Conservation (phyloP, 2,888 invertebrate genomes). For the Dryomyza anilis region DNA sequence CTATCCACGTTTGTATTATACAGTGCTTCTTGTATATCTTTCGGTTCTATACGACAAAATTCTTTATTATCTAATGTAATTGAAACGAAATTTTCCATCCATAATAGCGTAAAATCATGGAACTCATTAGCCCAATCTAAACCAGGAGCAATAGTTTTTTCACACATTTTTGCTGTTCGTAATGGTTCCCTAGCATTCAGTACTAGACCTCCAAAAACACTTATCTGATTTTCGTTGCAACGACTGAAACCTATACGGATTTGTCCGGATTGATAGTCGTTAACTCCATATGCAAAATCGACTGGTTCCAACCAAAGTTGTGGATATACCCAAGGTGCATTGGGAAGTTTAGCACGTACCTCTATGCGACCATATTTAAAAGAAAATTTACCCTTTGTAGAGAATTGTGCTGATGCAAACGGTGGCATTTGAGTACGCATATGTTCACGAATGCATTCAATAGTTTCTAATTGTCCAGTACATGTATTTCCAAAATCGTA, state of each 20-base stretch:
- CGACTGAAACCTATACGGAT: conserved; percentile 72
- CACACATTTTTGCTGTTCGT: conserved; percentile 48
- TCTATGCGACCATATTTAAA: conserved; percentile 74
- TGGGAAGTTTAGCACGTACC: conserved; percentile 74
- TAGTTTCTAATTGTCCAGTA: conserved; percentile 46
- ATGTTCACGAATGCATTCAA: conserved; percentile 46
- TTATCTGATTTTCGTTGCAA: conserved; percentile 56
- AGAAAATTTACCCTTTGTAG: conserved; percentile 67
- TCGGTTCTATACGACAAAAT: conserved; percentile 62
- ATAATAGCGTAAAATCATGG: conserved; percentile 72
- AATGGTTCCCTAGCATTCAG: conserved; percentile 46
- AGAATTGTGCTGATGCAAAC: conserved; percentile 69
- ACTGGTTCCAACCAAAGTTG: conserved; percentile 72
- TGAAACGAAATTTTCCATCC: conserved; percentile 62
- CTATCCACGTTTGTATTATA: conserved; percentile 40
- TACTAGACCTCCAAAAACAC: conserved; percentile 49
- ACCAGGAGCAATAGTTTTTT: conserved; percentile 31
- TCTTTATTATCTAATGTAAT: conserved; percentile 64
- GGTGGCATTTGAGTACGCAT: conserved; percentile 65
- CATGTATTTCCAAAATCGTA: conserved; percentile 47
- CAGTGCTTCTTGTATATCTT: conserved; percentile 39
- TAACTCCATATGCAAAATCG: conserved; percentile 66
- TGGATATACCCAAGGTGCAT: conserved; percentile 78
- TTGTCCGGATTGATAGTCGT: conserved; percentile 67
- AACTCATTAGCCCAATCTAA: conserved; percentile 64